Evolutionary conservation across 2,888 invertebrate species (phyloP).

Genomic region (Hedya salicella): DNA sequence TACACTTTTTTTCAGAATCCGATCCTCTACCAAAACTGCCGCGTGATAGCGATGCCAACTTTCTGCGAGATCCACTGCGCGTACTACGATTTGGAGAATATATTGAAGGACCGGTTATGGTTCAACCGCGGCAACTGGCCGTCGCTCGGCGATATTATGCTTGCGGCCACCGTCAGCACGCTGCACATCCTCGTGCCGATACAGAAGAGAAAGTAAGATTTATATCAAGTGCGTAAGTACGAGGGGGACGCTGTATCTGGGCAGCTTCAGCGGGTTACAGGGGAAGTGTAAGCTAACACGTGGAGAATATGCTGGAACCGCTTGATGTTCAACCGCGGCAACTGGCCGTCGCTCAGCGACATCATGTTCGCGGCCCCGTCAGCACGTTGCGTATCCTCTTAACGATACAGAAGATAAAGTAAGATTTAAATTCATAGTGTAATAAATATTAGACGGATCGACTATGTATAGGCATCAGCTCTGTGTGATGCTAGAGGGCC

Average conservation of each 20-base stretch:
- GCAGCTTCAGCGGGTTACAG: no score
- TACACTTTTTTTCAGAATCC: constrained; percentile 58
- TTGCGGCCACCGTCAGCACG: constrained; percentile 67
- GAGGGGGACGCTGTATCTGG: background rate
- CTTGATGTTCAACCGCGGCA: constrained; percentile 59
- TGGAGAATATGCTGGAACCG: constrained; percentile 62
- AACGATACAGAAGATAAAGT: constrained; percentile 64
- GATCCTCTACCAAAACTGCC: constrained; percentile 66
- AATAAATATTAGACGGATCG: background rate
- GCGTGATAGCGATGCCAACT: constrained; percentile 64
- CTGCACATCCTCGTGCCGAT: constrained; percentile 65
- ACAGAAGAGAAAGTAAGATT: constrained; percentile 57
- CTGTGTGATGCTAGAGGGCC: constrained; percentile 61
- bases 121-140: constrained; percentile 59
- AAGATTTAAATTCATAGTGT: constrained; percentile 8
- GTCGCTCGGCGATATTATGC: constrained; percentile 63
- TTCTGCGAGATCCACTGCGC: constrained; percentile 60
- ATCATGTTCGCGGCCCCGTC: constrained; percentile 63
- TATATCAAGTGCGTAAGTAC: background rate
- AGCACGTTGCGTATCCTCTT: constrained; percentile 67
- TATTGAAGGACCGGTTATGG: constrained; percentile 59
- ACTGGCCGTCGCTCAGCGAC: constrained; percentile 62
- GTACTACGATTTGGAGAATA: constrained; percentile 62
- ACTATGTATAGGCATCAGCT: no score
- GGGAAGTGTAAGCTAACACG: no score